Evolutionary conservation across 2,797 vertebrate genomes (phyloP).

Genomic region (Pristis pectinata): DNA sequence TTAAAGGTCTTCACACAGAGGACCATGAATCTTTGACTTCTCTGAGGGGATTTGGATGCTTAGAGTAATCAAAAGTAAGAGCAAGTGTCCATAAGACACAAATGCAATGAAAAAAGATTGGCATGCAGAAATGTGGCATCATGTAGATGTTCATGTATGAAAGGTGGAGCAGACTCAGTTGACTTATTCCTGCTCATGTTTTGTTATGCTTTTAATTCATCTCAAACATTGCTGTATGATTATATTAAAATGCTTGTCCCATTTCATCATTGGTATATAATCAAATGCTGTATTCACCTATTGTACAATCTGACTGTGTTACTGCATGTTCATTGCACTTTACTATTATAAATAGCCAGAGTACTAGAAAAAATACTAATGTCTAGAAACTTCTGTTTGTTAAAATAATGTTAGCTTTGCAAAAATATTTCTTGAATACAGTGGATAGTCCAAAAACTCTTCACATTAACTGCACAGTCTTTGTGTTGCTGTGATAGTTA

Average conservation of each 20-base stretch:
- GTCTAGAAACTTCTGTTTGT: background rate
- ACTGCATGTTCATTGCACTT: background rate
- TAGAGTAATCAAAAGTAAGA: too few relatives aligned
- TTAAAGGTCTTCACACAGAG: too few relatives aligned
- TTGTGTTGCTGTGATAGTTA: background rate
- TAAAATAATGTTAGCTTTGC: background rate
- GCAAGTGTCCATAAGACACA: too few relatives aligned
- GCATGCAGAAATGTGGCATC: too few relatives aligned
- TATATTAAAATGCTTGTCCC: background rate
- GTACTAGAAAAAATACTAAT: background rate
- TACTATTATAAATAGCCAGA: background rate
- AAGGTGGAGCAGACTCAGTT: too few relatives aligned
- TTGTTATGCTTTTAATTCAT: too few relatives aligned
- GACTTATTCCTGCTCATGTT: too few relatives aligned
- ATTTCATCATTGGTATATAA: background rate
- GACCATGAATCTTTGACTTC: too few relatives aligned
- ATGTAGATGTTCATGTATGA: too few relatives aligned
- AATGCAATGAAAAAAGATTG: too few relatives aligned
- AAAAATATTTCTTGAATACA: background rate
- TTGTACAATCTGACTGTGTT: background rate
- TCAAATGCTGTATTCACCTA: background rate
- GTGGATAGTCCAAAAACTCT: background rate
- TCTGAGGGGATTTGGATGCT: too few relatives aligned
- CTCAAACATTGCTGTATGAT: background rate
- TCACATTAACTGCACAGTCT: background rate